phyloP scores from a whole-genome alignment of 2,888 invertebrate genomes.

The Eristalis intricaria region DNA sequence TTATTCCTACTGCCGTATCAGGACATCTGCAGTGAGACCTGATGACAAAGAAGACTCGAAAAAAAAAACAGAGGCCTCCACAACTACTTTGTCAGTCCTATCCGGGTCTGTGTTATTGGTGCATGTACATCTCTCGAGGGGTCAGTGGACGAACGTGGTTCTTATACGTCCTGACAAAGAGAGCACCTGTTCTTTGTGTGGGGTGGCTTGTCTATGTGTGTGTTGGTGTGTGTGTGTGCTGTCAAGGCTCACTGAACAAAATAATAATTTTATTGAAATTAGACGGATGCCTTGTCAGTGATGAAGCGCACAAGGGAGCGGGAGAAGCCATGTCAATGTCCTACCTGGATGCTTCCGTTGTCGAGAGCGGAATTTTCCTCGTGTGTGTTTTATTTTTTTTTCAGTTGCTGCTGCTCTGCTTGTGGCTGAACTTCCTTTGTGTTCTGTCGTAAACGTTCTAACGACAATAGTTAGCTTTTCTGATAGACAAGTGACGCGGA shows the following conservation, averaged over 20 bases:
- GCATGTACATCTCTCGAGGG: not conserved
- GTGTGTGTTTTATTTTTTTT: not conserved
- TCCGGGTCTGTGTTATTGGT: not conserved
- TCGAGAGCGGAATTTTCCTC: not conserved
- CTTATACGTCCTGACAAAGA: not conserved
- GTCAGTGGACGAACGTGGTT: slow-evolving; percentile 49
- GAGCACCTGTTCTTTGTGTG: slow-evolving; percentile 23
- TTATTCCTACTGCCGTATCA: slow-evolving; percentile 37
- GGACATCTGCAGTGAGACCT: slow-evolving; percentile 61
- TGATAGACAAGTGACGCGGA: slow-evolving; percentile 60
- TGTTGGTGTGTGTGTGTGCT: slow-evolving; percentile 19
- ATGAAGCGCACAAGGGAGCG: not conserved
- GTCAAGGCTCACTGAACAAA: slow-evolving; percentile 63
- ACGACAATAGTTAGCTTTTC: slow-evolving; percentile 63
- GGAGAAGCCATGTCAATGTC: slow-evolving; percentile 51
- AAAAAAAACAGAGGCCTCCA: slow-evolving; percentile 11
- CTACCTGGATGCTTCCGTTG: slow-evolving; percentile 16
- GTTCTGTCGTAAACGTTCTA: slow-evolving; percentile 23
- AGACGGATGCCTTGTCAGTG: slow-evolving; percentile 23
- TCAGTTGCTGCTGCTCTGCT: no score
- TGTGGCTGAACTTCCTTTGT: not conserved
- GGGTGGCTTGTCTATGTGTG: no score
- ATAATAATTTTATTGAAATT: slow-evolving; percentile 69
- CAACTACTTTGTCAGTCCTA: slow-evolving; percentile 15
- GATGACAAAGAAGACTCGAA: slow-evolving; percentile 7